These are phyloP conservation scores for Strigamia maritima DNA, from an alignment of 2,888 invertebrate genomes.

Conservation along the genomic window DNA sequence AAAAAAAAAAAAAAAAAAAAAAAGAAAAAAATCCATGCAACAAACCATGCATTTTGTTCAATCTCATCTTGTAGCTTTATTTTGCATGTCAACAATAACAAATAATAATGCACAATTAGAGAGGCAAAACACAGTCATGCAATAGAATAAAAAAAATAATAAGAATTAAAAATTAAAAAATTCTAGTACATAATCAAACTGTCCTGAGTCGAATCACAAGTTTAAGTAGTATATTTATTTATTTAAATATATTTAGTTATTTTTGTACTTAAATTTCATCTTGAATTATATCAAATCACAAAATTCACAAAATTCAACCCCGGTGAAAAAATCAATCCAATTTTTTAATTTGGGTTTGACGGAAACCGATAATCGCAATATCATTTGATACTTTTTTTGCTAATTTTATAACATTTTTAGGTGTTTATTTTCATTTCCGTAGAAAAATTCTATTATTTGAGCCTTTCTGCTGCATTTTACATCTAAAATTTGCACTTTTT, in stretches of 20 bases:
- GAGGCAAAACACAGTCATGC: background rate
- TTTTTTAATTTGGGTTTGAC: too few relatives aligned
- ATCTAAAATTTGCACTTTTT: too few relatives aligned
- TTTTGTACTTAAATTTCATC: background rate
- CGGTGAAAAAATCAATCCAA: too few relatives aligned
- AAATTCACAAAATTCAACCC: background rate
- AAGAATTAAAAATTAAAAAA: background rate
- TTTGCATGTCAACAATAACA: slow-evolving; percentile 10
- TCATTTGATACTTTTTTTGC: too few relatives aligned
- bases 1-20: background rate
- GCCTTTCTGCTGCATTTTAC: too few relatives aligned
- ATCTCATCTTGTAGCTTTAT: background rate
- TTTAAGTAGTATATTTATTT: background rate
- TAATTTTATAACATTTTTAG: too few relatives aligned
- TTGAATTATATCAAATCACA: background rate
- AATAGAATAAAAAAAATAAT: background rate
- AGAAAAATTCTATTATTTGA: too few relatives aligned
- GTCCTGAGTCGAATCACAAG: slow-evolving; percentile 2
- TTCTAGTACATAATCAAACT: background rate
- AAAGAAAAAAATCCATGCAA: background rate
- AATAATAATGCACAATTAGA: background rate
- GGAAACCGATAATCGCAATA: too few relatives aligned
- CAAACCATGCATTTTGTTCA: background rate
- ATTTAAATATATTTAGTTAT: background rate
- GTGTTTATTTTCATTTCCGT: too few relatives aligned